Evolutionary conservation across 1,140 invertebrate genomes (phyloP), one percentile per base, ranked within the genome.

Genomic region (Pseudomyrmex gracilis): DNA sequence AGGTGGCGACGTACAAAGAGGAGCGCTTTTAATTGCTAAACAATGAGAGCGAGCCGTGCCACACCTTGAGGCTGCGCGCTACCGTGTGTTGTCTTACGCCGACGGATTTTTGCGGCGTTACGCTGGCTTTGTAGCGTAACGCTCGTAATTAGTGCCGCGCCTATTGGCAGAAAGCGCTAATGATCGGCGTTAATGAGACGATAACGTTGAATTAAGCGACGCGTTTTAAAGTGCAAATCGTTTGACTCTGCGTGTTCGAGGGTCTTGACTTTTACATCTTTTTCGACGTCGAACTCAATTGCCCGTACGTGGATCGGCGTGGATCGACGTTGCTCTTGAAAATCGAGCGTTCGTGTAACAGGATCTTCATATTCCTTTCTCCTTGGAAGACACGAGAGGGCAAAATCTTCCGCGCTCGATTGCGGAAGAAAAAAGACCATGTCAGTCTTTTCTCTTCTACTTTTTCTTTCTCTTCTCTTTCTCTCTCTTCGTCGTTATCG

Each of bases 21-120:
- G 89, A 88, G 85, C 87, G 91, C 92, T 91, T 93, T 94, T 94
- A 94, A 94, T 94, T 94, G 92, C 90, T 66, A 83, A 78, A 94
- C 93, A 94, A 94, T 93, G 85, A 55, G 82, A 47, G 71, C 70
- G 77, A 78, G 76, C 87, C 70, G 66, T 67, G 90, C 90, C 92
- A 93, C 93, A 93, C 93, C 92, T 93, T 91, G 85, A 10, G 84
- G 87, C 88, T 86, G 92, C 92, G 90, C 61, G 61, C 87, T 55
- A 34, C 57, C 34, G 64, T 20, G 70, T 55, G 57, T 66, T 55
- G 63, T 64, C 83, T 93, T 80, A 93, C 91, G 87, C 88, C 88
- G 82, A 73, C 73, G 91, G 90, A 85, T 77, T 34, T 34, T 34
- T 34, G 34, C 87, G 73, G 60, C 84, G 82, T 90, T 66, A 76